Evolutionary conservation across 2,113 vertebrate genomes (phyloP).

Genomic region (Callopanchax toddi): DNA sequence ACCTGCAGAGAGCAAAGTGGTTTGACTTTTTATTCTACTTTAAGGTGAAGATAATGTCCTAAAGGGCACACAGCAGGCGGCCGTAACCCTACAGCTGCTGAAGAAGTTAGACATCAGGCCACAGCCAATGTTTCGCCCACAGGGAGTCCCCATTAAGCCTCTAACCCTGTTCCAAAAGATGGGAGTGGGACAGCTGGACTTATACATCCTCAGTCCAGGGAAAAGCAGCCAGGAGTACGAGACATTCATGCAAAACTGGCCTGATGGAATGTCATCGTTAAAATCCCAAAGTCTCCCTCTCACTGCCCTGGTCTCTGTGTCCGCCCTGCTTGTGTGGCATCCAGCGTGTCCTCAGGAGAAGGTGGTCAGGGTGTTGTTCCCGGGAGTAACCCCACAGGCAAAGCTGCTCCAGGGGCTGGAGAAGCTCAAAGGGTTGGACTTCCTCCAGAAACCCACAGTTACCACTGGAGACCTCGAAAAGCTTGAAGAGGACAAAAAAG

Average conservation of each 20-base stretch:
- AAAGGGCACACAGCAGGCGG: slow-evolving; percentile 83
- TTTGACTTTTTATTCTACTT: slow-evolving; percentile 9
- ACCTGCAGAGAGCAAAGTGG: neutral
- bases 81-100: slow-evolving; percentile 81
- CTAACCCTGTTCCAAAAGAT: slow-evolving; percentile 94
- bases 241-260: slow-evolving; percentile 84
- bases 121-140: slow-evolving; percentile 78
- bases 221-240: slow-evolving; percentile 84
- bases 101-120: slow-evolving; percentile 85
- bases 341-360: slow-evolving; percentile 83
- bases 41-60: slow-evolving; percentile 72
- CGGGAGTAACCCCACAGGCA: slow-evolving; percentile 88
- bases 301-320: slow-evolving; percentile 82
- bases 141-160: slow-evolving; percentile 79
- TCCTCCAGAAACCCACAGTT: slow-evolving; percentile 87
- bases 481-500: slow-evolving; percentile 37
- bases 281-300: slow-evolving; percentile 78
- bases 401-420: slow-evolving; percentile 90
- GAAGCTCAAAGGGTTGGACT: slow-evolving; percentile 89
- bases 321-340: slow-evolving; percentile 92
- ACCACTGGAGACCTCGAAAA: slow-evolving; percentile 85
- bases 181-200: slow-evolving; percentile 93
- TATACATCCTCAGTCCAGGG: slow-evolving; percentile 89
- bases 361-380: slow-evolving; percentile 73
- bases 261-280: slow-evolving; percentile 58